Percentiles rank a stretch among this genome's conserved stretches.
These are phyloP conservation scores for Cyclura pinguis DNA, from an alignment of 2,797 vertebrate genomes.

Conservation along the genomic window DNA sequence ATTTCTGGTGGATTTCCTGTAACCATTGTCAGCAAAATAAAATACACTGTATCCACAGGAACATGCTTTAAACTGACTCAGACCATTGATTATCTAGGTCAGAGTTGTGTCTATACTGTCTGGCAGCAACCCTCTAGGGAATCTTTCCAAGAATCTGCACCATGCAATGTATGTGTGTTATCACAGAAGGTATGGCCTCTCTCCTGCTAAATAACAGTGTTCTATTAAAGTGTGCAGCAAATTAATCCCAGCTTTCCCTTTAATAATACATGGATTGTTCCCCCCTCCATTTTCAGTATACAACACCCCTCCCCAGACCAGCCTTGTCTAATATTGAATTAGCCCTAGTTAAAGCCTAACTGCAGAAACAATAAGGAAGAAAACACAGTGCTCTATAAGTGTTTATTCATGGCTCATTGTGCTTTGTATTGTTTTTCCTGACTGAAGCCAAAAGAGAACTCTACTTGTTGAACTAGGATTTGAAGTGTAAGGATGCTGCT, in stretches of 20 bases:
- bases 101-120: neutral
- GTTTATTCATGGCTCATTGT: conserved; percentile 11
- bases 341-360: conserved; percentile 21
- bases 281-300: neutral
- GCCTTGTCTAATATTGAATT: neutral
- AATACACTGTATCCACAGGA: neutral
- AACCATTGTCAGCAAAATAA: conserved; percentile 4
- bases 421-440: conserved; percentile 10
- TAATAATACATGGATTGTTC: neutral
- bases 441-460: neutral
- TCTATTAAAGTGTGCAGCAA: neutral
- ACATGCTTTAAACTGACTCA: neutral
- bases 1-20: neutral
- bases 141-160: neutral
- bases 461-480: neutral
- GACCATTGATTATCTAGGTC: neutral
- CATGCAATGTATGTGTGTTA: neutral
- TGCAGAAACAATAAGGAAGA: conserved; percentile 23
- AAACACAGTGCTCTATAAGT: neutral
- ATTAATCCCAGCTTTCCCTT: neutral
- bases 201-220: neutral
- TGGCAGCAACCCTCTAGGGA: neutral
- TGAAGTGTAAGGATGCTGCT: neutral
- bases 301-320: neutral
- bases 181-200: neutral